Evolutionary conservation across 2,888 invertebrate genomes (phyloP), one percentile per base, ranked within the genome.

Genomic region (Hyles lineata): DNA sequence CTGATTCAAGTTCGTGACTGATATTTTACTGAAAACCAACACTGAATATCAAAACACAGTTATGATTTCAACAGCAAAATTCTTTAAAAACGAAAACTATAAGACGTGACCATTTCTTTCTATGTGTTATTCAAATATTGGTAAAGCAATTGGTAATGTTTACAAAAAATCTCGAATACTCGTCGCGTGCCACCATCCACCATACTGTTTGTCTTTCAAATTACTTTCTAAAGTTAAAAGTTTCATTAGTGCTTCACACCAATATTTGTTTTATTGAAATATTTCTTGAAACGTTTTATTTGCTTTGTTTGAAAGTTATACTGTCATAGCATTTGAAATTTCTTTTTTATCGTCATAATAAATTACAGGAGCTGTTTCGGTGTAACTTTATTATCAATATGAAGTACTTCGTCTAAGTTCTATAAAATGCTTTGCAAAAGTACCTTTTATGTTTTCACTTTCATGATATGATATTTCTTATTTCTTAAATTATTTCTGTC

Each of bases 161-260:
- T 83, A 83, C 83, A 79, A 79, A 82, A 79, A 79, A 75, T 77
- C 77, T 83, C 75, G 79, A 82, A 79, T 76, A 77, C 75, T 71
- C 74, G 81, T 83, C 86, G 83, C 86, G 87, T 87, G 87, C 85
- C 82, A 70, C 78, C 72, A 74, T 74, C 62, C 75, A 74, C 73
- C 73, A n/a, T 79, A 72, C 70, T 84, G 80, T 84, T 86, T 86
- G 79, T 80, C 79, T 84, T 85, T 80, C 74, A 83, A 86, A 84
- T 83, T 78, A 81, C 81, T 79, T 75, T 75, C 71, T 70, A 72
- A 70, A n/a, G 73, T 75, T 76, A 75, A 75, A 76, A 73, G 74
- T 79, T 77, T 76, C 76, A 76, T 80, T 77, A 76, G 76, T 74
- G 77, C 76, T 73, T 75, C 55, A 72, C 70, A 76, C 75, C 77